phyloP scores from a whole-genome alignment of 2,888 invertebrate genomes.

The Allophyes oxyacanthae region DNA sequence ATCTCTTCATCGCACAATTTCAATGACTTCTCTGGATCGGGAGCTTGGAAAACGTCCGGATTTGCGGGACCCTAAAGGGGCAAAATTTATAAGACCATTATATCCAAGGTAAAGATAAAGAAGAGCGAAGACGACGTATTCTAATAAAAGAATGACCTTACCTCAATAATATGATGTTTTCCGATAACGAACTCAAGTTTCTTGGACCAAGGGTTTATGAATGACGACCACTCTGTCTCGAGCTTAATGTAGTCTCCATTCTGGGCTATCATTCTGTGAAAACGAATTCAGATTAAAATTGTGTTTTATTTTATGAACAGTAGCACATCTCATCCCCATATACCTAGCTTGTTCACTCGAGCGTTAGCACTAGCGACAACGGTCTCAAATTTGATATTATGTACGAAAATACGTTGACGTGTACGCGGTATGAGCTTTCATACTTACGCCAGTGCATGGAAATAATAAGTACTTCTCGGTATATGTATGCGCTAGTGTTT shows the following conservation, averaged over 20 bases:
- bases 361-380: too few relatives aligned
- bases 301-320: too few relatives aligned
- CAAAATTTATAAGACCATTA: background rate
- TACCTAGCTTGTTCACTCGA: too few relatives aligned
- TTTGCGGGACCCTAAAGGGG: conserved; percentile 91
- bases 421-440: too few relatives aligned
- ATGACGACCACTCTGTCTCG: conserved; percentile 97
- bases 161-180: conserved; percentile 94
- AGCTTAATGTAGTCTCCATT: conserved; percentile 95
- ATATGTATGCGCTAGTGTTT: too few relatives aligned
- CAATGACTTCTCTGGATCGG: conserved; percentile 61
- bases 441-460: too few relatives aligned
- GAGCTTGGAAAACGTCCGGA: conserved; percentile 92
- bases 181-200: conserved; percentile 97
- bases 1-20: conserved; percentile 90
- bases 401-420: too few relatives aligned
- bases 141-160: conserved; percentile 63
- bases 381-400: too few relatives aligned
- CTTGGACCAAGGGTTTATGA: conserved; percentile 97
- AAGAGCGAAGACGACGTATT: too few relatives aligned
- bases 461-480: too few relatives aligned
- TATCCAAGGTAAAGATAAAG: too few relatives aligned
- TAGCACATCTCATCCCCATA: too few relatives aligned
- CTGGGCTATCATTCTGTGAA: conserved; percentile 92
- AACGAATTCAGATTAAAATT: background rate